Conservation (phyloP, 1,140 invertebrate genomes). For the Zaprionus kolodkinae region DNA sequence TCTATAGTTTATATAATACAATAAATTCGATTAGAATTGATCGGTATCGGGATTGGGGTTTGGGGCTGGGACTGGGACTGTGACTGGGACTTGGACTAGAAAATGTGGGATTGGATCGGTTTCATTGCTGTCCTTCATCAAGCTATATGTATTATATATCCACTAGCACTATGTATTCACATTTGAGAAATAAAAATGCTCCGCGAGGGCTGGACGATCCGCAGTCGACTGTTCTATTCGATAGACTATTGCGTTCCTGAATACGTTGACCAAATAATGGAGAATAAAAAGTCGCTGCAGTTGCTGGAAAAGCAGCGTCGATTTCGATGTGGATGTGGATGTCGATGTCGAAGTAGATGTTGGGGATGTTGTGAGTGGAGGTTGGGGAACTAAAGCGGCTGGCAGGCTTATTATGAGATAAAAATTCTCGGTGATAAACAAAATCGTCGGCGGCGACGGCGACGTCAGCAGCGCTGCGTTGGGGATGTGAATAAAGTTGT, state of each 20-base stretch:
- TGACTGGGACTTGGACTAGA: not conserved
- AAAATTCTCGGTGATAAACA: constrained; percentile 75
- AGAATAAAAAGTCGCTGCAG: constrained; percentile 71
- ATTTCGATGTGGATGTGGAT: constrained; percentile 29
- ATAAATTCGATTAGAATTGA: not conserved
- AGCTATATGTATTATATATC: too few relatives aligned
- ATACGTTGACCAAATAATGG: constrained; percentile 70
- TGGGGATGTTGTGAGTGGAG: constrained; percentile 36
- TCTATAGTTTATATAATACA: not conserved
- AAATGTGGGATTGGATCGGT: not conserved
- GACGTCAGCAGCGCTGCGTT: constrained; percentile 15
- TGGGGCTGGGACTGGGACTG: not conserved
- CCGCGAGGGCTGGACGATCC: constrained; percentile 73
- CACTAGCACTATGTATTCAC: constrained; percentile 51
- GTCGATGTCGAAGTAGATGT: constrained; percentile 19
- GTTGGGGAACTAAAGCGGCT: constrained; percentile 40
- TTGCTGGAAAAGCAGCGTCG: constrained; percentile 25
- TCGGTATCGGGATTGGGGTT: not conserved
- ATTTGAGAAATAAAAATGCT: constrained; percentile 78
- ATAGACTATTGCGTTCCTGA: constrained; percentile 73
- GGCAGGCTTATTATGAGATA: constrained; percentile 81
- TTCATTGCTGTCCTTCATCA: not conserved
- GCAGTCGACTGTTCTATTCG: constrained; percentile 78
- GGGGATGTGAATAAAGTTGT: not conserved
- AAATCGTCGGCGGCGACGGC: constrained; percentile 53